Conservation (phyloP, 2,888 invertebrate genomes). For the Criorhina ranunculi region DNA sequence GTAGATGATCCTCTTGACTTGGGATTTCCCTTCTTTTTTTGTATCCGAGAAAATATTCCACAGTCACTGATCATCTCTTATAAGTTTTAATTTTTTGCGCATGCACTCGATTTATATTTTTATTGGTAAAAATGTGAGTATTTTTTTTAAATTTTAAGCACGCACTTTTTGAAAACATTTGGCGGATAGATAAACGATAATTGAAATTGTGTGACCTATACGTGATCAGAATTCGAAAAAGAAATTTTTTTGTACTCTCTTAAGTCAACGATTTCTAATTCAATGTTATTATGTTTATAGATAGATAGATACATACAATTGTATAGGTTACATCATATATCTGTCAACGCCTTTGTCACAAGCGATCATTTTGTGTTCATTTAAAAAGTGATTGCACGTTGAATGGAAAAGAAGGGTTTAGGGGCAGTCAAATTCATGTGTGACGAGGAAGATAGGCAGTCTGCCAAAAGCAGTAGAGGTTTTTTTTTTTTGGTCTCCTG, state of each 20-base stretch:
- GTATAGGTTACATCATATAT: constrained; percentile 28
- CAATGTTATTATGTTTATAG: constrained; percentile 21
- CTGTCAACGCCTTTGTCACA: background rate
- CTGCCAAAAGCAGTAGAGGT: background rate
- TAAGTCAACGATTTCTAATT: constrained; percentile 52
- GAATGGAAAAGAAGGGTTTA: background rate
- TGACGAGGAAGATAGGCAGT: too few relatives aligned
- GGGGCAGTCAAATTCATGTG: too few relatives aligned
- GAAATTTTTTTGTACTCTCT: constrained; percentile 11
- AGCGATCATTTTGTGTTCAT: background rate
- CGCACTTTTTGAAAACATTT: constrained; percentile 46
- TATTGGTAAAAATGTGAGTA: background rate
- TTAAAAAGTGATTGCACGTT: background rate
- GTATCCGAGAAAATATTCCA: background rate
- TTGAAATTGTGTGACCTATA: constrained; percentile 53
- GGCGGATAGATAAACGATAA: constrained; percentile 53
- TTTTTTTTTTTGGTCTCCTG: background rate
- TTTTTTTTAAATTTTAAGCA: constrained; percentile 45
- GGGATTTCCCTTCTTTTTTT: too few relatives aligned
- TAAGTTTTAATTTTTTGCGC: constrained; percentile 9
- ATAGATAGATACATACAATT: background rate
- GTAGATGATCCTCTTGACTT: background rate
- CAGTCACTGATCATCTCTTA: constrained; percentile 3
- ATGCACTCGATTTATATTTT: constrained; percentile 6
- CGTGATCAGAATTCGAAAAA: constrained; percentile 16